Evolutionary conservation across 2,113 vertebrate species (phyloP).

Genomic region (Astur gentilis): DNA sequence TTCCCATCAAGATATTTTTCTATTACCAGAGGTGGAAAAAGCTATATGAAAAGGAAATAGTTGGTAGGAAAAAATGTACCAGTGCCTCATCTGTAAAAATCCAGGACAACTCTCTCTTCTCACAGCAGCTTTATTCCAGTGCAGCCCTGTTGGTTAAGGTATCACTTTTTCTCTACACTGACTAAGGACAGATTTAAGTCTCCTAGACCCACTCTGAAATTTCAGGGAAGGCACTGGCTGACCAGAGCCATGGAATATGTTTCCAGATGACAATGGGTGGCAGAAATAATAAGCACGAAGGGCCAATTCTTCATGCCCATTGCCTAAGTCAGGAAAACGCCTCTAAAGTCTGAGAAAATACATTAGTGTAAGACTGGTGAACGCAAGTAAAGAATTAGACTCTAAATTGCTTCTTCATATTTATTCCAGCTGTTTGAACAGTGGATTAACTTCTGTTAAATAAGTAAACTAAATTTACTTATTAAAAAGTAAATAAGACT

Average conservation of each 20-base stretch:
- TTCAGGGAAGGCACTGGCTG: neutral
- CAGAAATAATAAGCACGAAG: neutral
- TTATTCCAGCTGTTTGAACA: conserved; percentile 41
- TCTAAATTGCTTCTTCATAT: conserved; percentile 25
- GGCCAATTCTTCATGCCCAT: neutral
- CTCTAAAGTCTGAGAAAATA: neutral
- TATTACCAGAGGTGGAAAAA: neutral
- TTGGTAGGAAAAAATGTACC: neutral
- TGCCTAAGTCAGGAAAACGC: neutral
- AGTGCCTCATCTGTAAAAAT: neutral
- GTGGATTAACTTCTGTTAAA: conserved; percentile 61
- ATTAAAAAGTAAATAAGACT: conserved; percentile 65
- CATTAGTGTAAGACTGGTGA: conserved; percentile 35
- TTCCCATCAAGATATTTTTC: conserved; percentile 4
- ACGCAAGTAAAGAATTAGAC: neutral
- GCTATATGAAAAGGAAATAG: neutral
- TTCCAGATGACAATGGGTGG: conserved; percentile 2
- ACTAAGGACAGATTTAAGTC: neutral
- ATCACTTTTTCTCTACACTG: neutral
- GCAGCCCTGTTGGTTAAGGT: neutral
- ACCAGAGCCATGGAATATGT: neutral
- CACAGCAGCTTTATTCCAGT: neutral
- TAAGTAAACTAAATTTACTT: conserved; percentile 51
- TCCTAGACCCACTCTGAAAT: neutral
- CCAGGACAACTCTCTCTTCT: neutral